Evolutionary conservation across 2,888 invertebrate species (phyloP).

Genomic region (Acrobasis repandana): DNA sequence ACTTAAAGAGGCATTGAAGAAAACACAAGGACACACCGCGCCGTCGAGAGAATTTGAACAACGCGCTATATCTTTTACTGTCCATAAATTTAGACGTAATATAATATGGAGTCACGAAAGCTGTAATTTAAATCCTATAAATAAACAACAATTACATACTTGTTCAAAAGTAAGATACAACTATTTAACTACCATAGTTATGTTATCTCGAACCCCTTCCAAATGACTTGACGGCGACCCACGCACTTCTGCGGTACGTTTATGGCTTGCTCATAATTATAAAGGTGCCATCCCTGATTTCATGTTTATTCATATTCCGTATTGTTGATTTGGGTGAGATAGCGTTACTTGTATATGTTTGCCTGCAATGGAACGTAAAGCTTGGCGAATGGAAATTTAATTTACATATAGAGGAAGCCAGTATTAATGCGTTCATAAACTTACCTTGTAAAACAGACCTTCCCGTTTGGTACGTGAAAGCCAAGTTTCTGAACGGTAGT

Average conservation of each 20-base stretch:
- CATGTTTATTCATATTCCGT: conserved; percentile 23
- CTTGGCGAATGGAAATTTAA: conserved; percentile 20
- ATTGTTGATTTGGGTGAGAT: conserved; percentile 25
- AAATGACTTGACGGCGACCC: conserved; percentile 14
- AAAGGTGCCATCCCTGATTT: conserved; percentile 19
- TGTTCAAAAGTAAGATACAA: neutral
- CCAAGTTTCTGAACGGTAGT: conserved; percentile 13
- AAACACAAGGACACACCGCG: no score
- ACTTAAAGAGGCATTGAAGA: no score
- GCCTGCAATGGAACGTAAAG: conserved; percentile 20
- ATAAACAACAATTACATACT: neutral
- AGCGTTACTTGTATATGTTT: conserved; percentile 19
- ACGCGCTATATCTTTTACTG: no score
- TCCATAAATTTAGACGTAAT: neutral
- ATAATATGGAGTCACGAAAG: neutral
- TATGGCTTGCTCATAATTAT: conserved; percentile 14
- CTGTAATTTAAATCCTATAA: neutral
- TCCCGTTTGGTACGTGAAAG: conserved; percentile 15
- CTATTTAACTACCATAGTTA: neutral
- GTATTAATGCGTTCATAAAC: conserved; percentile 23
- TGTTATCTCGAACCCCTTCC: conserved; percentile 10
- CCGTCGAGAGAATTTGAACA: no score
- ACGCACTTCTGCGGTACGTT: neutral
- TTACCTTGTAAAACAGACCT: conserved; percentile 22
- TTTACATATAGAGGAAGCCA: conserved; percentile 25